Conservation (phyloP, 2,113 vertebrate genomes). For the Eurypyga helias region DNA sequence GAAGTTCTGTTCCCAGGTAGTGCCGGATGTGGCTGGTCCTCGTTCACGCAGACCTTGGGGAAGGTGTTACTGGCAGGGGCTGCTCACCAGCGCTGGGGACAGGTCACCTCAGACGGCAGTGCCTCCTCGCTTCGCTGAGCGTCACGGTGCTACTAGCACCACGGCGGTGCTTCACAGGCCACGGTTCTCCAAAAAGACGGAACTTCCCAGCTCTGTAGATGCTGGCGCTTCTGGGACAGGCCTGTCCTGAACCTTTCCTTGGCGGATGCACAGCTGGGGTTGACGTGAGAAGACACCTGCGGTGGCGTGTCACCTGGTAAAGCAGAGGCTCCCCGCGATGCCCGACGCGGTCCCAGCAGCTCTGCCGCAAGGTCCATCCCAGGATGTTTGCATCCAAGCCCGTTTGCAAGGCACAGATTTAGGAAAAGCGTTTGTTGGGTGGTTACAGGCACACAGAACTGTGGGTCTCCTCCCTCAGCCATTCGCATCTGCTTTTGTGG, state of each 20-base stretch:
- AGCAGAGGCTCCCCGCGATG: neutral
- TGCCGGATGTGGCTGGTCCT: neutral
- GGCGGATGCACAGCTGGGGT: neutral
- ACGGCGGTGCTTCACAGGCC: neutral
- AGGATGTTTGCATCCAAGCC: neutral
- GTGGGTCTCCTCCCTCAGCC: neutral
- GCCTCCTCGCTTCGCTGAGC: neutral
- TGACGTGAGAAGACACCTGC: neutral
- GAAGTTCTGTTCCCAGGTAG: neutral
- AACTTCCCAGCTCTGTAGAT: neutral
- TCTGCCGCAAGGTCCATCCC: neutral
- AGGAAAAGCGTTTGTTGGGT: neutral
- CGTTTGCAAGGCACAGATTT: neutral
- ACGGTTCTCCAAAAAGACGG: neutral
- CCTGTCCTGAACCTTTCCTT: neutral
- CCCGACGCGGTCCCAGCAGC: neutral
- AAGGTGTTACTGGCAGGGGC: neutral
- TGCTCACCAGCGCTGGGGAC: neutral
- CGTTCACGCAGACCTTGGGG: neutral
- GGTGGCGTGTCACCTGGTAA: neutral
- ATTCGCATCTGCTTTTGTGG: neutral
- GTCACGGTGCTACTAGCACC: accelerated
- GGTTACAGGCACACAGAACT: neutral
- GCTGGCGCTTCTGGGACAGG: neutral
- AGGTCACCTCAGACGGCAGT: neutral